A percentile compares a stretch with the other conserved stretches of the same genome.
These are phyloP conservation scores for Nesospiza acunhae DNA, from an alignment of 2,113 vertebrate species.

Conservation along the genomic window DNA sequence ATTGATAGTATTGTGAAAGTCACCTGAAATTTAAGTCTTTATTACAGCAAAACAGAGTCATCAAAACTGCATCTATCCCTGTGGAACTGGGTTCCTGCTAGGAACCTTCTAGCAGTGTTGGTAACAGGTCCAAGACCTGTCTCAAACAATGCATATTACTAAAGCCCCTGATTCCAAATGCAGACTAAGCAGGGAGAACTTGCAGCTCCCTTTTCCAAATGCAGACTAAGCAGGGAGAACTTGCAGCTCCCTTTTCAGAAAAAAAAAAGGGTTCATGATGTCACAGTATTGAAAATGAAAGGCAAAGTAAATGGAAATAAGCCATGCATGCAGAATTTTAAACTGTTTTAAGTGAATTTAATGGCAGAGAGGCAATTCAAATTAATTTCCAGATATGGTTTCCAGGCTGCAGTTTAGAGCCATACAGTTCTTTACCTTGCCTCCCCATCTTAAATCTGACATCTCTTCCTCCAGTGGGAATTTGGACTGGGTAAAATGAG, in stretches of 20 bases:
- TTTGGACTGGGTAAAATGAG: neutral
- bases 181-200: neutral
- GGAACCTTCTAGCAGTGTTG: neutral
- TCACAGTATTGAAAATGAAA: neutral
- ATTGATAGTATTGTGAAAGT: neutral
- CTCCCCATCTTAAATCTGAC: neutral
- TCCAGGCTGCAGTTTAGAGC: neutral
- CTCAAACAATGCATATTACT: neutral
- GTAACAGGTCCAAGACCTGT: neutral
- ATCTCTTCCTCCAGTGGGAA: neutral
- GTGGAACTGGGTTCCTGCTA: neutral
- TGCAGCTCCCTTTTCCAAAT: neutral
- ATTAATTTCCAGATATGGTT: neutral
- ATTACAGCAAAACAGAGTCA: neutral
- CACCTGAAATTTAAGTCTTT: neutral
- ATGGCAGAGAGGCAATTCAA: neutral
- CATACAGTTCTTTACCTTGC: neutral
- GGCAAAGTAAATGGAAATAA: neutral
- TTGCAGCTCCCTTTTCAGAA: neutral
- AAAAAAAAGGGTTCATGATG: neutral
- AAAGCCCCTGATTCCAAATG: neutral
- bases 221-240: neutral
- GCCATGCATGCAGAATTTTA: neutral
- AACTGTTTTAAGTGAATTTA: neutral
- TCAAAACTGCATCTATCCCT: neutral